Evolutionary conservation across 2,888 invertebrate species (phyloP).

Genomic region (Tubulanus polymorphus): DNA sequence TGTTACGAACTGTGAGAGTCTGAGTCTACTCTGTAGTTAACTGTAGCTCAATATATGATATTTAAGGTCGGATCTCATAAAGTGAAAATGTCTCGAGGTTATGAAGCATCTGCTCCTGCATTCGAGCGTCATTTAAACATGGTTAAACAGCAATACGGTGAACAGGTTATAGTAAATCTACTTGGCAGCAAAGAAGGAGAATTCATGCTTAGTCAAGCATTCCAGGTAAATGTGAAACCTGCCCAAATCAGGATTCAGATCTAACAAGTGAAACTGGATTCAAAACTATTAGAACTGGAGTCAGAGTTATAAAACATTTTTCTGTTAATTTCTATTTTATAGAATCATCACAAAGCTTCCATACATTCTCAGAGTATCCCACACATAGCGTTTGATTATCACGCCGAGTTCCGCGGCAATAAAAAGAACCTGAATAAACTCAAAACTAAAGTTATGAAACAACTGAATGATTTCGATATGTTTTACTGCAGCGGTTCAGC

Average conservation of each 20-base stretch:
- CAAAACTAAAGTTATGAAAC: conserved; percentile 71
- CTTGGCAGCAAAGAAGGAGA: conserved; percentile 94
- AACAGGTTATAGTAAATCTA: conserved; percentile 86
- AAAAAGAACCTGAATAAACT: conserved; percentile 76
- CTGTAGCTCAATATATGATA: too few relatives aligned
- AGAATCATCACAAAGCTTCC: conserved; percentile 80
- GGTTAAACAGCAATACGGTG: conserved; percentile 84
- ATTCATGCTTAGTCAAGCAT: conserved; percentile 78
- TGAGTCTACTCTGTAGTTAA: too few relatives aligned
- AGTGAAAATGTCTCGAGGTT: conserved; percentile 92
- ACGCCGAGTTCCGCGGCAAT: conserved; percentile 84
- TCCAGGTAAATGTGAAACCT: conserved; percentile 33
- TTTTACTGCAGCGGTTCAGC: conserved; percentile 55
- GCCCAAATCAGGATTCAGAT: neutral
- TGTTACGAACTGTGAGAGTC: too few relatives aligned
- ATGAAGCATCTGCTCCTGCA: conserved; percentile 88
- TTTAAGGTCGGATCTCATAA: conserved; percentile 99
- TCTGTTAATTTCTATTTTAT: too few relatives aligned
- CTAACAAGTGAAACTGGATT: too few relatives aligned
- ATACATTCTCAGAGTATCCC: conserved; percentile 71
- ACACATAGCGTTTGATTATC: conserved; percentile 93
- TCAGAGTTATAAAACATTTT: too few relatives aligned
- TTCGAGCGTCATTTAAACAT: conserved; percentile 85
- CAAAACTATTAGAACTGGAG: too few relatives aligned
- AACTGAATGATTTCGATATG: conserved; percentile 70